A percentile compares a stretch with the other conserved stretches of the same genome.
Conservation (phyloP, 2,797 vertebrate species). For the Octomys mimax region DNA sequence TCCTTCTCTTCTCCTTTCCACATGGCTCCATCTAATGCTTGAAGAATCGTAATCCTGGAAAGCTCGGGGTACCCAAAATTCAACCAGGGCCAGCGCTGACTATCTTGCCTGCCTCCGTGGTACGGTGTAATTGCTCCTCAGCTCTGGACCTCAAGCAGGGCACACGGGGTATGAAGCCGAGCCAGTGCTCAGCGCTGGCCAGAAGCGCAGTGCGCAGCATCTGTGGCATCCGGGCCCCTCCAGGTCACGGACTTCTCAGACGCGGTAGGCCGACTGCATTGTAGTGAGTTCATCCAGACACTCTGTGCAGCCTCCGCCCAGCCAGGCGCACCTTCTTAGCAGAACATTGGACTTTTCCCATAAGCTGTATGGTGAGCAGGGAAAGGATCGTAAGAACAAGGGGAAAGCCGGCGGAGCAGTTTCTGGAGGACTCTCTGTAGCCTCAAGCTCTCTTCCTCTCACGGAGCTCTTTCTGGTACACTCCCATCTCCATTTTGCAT, state of each 20-base stretch:
- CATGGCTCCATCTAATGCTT: neutral
- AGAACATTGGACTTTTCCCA: neutral
- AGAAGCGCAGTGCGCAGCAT: neutral
- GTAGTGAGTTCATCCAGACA: neutral
- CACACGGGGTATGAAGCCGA: accelerated
- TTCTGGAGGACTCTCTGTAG: neutral
- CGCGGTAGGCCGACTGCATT: neutral
- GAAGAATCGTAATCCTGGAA: neutral
- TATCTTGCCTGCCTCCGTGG: neutral
- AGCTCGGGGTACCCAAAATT: neutral
- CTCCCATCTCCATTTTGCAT: neutral
- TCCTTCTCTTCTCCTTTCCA: neutral
- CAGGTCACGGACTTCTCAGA: neutral
- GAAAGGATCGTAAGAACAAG: neutral
- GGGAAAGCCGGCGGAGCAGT: neutral
- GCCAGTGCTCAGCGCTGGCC: accelerated
- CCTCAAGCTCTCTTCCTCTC: neutral
- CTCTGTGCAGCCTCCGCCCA: neutral
- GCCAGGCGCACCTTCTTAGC: neutral
- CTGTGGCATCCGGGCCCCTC: neutral
- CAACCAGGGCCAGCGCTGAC: neutral
- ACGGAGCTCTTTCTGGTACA: neutral
- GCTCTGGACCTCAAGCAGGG: neutral
- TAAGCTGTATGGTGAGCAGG: neutral
- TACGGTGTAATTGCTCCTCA: neutral